Base-by-base conservation (phyloP, 1,140 invertebrate genomes). In the Camponotus pennsylvanicus region DNA sequence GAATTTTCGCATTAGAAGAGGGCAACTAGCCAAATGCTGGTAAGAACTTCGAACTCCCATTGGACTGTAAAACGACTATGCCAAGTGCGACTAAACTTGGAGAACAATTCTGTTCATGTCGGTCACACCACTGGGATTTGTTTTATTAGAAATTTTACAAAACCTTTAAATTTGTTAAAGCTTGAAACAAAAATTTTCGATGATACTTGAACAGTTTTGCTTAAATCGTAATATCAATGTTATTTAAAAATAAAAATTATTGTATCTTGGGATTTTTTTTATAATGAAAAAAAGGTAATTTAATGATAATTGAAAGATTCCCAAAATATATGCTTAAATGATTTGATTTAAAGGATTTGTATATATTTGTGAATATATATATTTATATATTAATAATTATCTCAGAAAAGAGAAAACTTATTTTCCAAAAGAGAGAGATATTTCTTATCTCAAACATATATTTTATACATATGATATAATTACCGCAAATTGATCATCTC, bases 41-140 rank as follows among this genome's bases (percentile, higher is more conserved):
- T 63, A 45, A 40, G 52, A 82, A 18, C 32, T 69, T 59, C 32
- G 8, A 86, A 83, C 27, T 82, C n/a, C n/a, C 40, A 52, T 89
- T 40, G 77, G 52, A 69, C 57, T 9, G n/a, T 32, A 86, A 89
- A 89, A 86, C 77, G 57, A 86, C 21, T 70, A 49, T 42, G 18
- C 27, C 11, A 59, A 66, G 18, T 42, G 21, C 73, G 71, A 86
- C 84, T 83, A 89, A 83, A 89, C 66, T 89, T 86, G 77, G 77
- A 86, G 71, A 59, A 83, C 67, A 61, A 67, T 83, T 78, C 34
- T 55, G 59, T 59, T n/a, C 18, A 57, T 40, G 42, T 27, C 7
- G 45, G 55, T 21, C 3, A 27, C 52, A 86, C 66, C 49, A 75
- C 76, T 34, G 66, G 59, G 40, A 83, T 86, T 86, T 79, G 27